A percentile compares a stretch with the other conserved stretches of the same genome.
phyloP scores from a whole-genome alignment of 2,888 invertebrate genomes.

The Tetranychus piercei region DNA sequence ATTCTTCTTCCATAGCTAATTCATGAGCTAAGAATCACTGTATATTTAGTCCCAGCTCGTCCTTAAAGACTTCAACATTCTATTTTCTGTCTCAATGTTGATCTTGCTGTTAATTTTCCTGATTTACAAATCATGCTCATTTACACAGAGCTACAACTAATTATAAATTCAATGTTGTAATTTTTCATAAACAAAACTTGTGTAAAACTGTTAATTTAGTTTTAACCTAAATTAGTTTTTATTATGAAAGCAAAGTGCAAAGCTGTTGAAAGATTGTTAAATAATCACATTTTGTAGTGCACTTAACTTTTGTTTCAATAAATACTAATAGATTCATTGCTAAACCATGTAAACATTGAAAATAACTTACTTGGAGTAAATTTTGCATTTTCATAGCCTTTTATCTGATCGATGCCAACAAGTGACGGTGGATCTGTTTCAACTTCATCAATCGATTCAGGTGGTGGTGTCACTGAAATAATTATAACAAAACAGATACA shows the following conservation, averaged over 20 bases:
- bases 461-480: not conserved
- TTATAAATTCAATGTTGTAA: too few relatives aligned
- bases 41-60: not conserved
- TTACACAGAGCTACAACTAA: too few relatives aligned
- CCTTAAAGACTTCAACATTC: too few relatives aligned
- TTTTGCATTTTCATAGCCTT: slow-evolving; percentile 4
- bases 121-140: too few relatives aligned
- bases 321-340: too few relatives aligned
- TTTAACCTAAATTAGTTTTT: not conserved
- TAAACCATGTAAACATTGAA: not conserved
- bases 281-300: too few relatives aligned
- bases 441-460: not conserved
- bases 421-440: not conserved
- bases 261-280: not conserved
- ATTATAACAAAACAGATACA: not conserved
- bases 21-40: not conserved
- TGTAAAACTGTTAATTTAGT: too few relatives aligned
- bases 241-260: not conserved
- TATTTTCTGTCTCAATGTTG: too few relatives aligned
- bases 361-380: not conserved
- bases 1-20: not conserved
- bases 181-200: too few relatives aligned
- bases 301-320: not conserved
- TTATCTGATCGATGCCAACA: not conserved
- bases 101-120: too few relatives aligned